Evolutionary conservation across 1,140 invertebrate genomes (phyloP).

Genomic region (Tetramorium alpestre): DNA sequence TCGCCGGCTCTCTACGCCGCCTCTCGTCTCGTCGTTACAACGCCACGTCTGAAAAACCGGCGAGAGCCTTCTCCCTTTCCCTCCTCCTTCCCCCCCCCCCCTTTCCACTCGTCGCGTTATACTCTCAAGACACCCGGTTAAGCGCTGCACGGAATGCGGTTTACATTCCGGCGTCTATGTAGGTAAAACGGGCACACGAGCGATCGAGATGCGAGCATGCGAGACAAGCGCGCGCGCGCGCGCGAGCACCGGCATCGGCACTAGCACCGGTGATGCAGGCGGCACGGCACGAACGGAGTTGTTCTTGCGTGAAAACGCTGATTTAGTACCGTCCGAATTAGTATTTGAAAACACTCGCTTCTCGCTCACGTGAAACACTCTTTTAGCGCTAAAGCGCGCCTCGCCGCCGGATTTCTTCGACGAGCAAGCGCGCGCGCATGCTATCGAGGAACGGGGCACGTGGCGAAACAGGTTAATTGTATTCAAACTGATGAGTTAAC

Average conservation of each 20-base stretch:
- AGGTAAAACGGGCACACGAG: constrained; percentile 48
- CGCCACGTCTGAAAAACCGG: neutral
- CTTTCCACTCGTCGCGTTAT: constrained; percentile 31
- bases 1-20: neutral
- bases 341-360: constrained; percentile 27
- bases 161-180: constrained; percentile 63
- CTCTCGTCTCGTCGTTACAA: neutral
- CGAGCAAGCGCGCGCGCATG: neutral
- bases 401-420: too few species aligned
- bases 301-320: constrained; percentile 30
- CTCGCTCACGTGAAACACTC: neutral
- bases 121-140: constrained; percentile 60
- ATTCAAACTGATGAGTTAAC: constrained; percentile 21
- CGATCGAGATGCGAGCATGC: constrained; percentile 29
- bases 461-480: constrained; percentile 3
- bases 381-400: neutral
- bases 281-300: neutral
- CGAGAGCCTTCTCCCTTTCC: neutral
- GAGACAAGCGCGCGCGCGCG: neutral
- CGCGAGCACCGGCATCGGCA: neutral
- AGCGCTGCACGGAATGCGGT: constrained; percentile 69
- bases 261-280: neutral
- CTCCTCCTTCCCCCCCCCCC: too few species aligned
- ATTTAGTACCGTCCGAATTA: constrained; percentile 10
- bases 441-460: neutral